Base-by-base conservation (phyloP, 2,797 vertebrate genomes). In the Acrossocheilus fasciatus region DNA sequence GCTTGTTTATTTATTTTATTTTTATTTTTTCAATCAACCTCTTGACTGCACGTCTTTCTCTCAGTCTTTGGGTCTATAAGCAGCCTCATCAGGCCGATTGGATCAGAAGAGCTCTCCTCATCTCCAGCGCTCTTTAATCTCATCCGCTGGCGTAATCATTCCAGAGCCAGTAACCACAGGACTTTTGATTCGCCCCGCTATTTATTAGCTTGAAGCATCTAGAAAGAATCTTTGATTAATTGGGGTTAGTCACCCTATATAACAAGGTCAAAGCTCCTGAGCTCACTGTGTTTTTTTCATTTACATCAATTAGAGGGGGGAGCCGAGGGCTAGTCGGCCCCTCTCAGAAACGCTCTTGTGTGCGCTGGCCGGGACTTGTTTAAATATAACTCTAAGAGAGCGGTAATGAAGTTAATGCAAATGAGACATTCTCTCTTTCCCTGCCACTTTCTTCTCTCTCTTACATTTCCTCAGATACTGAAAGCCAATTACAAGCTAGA, bases 231-330 rank as follows among this genome's bases (percentile, higher is more conserved):
- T 95, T 94, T 97, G 97, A 98, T 98, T 97, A 98, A 98, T 97
- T 98, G 97, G 96, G 96, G 97, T 97, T 95, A 98, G 95, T 90
- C 91, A 92, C 95, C 94, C 94, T 93, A 93, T 94, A 96, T 95
- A 97, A 96, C 95, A 97, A 97, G 97, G 97, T 97, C 97, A 97
- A 92, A 92, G 94, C 91, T 95, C 93, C 93, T 95, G 96, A 94
- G 96, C 92, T 92, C 95, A 94, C 94, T 93, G 93, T 95, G 95
- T 95, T 92, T 82, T 86, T 82, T 89, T 96, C 95, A 97, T 97
- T 97, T 97, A 97, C 96, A 97, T 97, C 95, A 96, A 96, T 97
- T 97, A 97, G 95, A 97, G 95, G 93, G 95, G 93, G 94, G 89
- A 90, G 93, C 91, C 93, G 92, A 91, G 89, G 85, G 86, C 93